phyloP scores from a whole-genome alignment of 2,888 invertebrate species.

The Diploptera punctata region DNA sequence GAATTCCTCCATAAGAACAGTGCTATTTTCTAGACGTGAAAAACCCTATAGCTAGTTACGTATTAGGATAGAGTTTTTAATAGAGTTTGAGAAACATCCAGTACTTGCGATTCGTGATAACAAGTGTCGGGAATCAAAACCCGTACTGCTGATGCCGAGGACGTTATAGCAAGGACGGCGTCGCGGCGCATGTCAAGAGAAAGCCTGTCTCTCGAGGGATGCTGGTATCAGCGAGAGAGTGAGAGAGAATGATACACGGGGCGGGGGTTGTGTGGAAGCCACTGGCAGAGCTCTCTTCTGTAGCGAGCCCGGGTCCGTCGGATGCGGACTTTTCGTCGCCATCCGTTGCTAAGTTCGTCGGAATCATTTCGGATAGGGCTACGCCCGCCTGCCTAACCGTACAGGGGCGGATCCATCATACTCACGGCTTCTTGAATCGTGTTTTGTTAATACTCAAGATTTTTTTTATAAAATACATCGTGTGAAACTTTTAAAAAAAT shows the following conservation, averaged over 20 bases:
- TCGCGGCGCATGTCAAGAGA: not conserved
- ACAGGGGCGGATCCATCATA: not conserved
- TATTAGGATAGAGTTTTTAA: too few species aligned
- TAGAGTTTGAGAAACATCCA: too few species aligned
- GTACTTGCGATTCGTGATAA: too few species aligned
- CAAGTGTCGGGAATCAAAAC: not conserved
- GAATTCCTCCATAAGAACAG: too few species aligned
- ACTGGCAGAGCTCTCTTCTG: not conserved
- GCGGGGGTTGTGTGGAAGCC: too few species aligned
- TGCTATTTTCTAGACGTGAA: too few species aligned
- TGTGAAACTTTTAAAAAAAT: too few species aligned
- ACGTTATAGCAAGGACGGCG: not conserved
- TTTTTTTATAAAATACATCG: too few species aligned
- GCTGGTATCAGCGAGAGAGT: not conserved
- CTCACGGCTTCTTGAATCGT: too few species aligned
- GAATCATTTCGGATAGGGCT: not conserved
- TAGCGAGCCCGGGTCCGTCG: not conserved
- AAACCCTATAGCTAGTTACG: too few species aligned
- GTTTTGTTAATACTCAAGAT: too few species aligned
- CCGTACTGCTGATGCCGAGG: not conserved
- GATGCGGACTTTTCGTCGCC: not conserved
- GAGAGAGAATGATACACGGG: too few species aligned
- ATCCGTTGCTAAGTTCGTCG: not conserved
- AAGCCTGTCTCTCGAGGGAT: not conserved
- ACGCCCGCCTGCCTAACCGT: not conserved